phyloP scores from a whole-genome alignment of 1,140 invertebrate genomes.

The Caenorhabditis brenneri region DNA sequence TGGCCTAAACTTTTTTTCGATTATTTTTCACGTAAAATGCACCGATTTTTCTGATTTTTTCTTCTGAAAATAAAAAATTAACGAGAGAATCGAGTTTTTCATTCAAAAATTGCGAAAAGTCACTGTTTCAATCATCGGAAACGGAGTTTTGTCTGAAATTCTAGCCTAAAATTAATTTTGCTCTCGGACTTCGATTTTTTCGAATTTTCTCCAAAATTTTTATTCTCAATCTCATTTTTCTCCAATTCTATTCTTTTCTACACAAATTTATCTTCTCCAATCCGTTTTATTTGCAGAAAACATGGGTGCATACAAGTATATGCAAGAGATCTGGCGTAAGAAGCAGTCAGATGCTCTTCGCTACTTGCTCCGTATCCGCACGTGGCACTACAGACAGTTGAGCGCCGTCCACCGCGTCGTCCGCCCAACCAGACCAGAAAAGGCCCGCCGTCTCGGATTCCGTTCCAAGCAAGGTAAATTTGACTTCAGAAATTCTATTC shows the following conservation, averaged over 20 bases:
- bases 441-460: slow-evolving; percentile 93
- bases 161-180: not conserved
- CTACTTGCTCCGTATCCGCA: slow-evolving; percentile 88
- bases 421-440: slow-evolving; percentile 94
- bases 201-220: not conserved
- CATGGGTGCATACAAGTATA: slow-evolving; percentile 99
- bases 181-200: not conserved
- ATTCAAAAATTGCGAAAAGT: too few relatives aligned
- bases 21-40: not conserved
- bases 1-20: slow-evolving; percentile 34
- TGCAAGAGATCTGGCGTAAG: slow-evolving; percentile 97
- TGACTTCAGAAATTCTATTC: not conserved
- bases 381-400: slow-evolving; percentile 97
- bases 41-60: not conserved
- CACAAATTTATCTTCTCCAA: too few relatives aligned
- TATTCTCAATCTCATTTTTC: not conserved
- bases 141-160: not conserved
- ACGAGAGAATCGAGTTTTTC: too few relatives aligned
- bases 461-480: slow-evolving; percentile 92
- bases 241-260: too few relatives aligned
- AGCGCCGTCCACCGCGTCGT: slow-evolving; percentile 91
- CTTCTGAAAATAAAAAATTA: not conserved
- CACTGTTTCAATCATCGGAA: not conserved
- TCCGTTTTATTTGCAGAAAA: slow-evolving; percentile 33
- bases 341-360: slow-evolving; percentile 97